Conservation (phyloP, 2,113 vertebrate species). For the Balaeniceps rex region DNA sequence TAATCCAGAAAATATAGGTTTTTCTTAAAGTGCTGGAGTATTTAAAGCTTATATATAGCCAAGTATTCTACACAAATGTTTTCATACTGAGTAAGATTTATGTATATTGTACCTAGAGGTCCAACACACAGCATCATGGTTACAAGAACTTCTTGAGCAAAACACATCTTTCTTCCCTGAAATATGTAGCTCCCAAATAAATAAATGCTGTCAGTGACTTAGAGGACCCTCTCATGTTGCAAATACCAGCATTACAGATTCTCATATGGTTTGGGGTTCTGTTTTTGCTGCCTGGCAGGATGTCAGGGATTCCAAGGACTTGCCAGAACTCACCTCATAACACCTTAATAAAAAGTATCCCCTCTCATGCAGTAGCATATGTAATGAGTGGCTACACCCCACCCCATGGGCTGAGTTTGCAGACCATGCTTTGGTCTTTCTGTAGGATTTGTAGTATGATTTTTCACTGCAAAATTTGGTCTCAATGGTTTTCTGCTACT, state of each 20-base stretch:
- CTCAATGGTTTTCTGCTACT: not conserved
- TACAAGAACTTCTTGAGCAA: constrained; percentile 21
- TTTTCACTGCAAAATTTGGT: not conserved
- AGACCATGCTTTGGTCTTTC: not conserved
- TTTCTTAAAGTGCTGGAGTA: constrained; percentile 36
- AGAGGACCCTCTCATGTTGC: not conserved
- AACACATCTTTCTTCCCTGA: constrained; percentile 9
- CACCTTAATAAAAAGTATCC: not conserved
- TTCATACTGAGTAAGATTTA: not conserved
- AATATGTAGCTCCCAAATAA: constrained; percentile 26
- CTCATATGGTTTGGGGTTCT: not conserved
- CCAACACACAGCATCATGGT: not conserved
- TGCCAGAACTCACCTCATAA: not conserved
- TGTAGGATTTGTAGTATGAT: not conserved
- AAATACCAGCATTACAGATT: not conserved
- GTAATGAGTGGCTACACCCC: not conserved
- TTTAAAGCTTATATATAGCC: not conserved
- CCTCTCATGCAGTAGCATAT: not conserved
- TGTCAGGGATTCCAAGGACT: not conserved
- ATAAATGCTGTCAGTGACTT: constrained; percentile 28
- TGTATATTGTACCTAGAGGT: not conserved
- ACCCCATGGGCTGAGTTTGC: not conserved
- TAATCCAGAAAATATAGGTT: constrained; percentile 53
- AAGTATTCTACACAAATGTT: not conserved
- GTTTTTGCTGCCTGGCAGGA: not conserved